Evolutionary conservation across 2,113 vertebrate genomes (phyloP), one percentile per base, ranked within the genome.

Genomic region (Gallinago paraguaiae): DNA sequence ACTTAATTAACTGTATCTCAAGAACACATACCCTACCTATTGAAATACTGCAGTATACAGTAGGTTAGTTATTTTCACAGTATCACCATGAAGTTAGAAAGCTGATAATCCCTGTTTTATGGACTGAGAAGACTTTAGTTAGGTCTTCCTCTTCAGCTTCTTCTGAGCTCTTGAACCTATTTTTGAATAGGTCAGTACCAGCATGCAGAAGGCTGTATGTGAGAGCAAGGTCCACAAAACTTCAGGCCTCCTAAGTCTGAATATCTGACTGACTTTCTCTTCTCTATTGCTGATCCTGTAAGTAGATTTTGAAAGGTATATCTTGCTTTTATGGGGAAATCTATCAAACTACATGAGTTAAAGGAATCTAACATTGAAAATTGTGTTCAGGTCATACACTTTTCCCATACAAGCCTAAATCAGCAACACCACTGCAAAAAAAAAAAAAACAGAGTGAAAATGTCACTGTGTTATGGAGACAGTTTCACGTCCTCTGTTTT

Each of bases 331-430:
- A 33, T 8, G 33, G 4, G 8, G 4, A 94, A 77, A 19, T 54
- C 23, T 51, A 70, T 15, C 13, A 31, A 93, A 70, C 2, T 25
- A 6, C 0, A 0, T 9, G 8, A 88, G 15, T 51, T 68, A 56
- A 82, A 84, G 27, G 4, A 78, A 9, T 28, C 7, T 31, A 57
- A 28, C 18, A 57, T 65, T 53, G 50, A 61, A 54, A 86, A n/a
- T 3, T 37, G 0, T 37, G 9, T 71, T 81, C 41, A 45, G 27
- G 28, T 53, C 27, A 48, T 14, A 45, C 1, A 67, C 4, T 10
- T 84, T 82, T n/a, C n/a, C 16, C 31, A 24, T 27, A 48, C 9
- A 59, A 63, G 9, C 5, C 5, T 18, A 53, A 74, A 63, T 33
- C 43, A 74, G 4, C 33, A 82, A 33, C 14, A n/a, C 3, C 17